Percentiles rank a stretch among this genome's conserved stretches.
Evolutionary conservation across 2,113 vertebrate genomes (phyloP).

Genomic region (Poeciliopsis retropinna): DNA sequence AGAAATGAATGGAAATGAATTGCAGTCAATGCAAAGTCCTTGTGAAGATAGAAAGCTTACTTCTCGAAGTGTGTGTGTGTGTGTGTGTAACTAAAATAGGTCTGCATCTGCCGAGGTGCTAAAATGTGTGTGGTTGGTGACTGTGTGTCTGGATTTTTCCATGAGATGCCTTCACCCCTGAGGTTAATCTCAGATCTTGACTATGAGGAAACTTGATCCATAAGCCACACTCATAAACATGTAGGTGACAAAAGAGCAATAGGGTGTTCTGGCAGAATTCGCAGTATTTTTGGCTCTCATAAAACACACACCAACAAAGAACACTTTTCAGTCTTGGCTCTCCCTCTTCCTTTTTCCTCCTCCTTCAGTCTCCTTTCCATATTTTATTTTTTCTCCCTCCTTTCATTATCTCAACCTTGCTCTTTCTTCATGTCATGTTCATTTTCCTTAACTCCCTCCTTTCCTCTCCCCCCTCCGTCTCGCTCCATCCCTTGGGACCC

Average conservation of each 20-base stretch:
- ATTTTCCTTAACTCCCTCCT: conserved; percentile 30
- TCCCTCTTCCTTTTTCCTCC: conserved; percentile 22
- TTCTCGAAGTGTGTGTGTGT: neutral
- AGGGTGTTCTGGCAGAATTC: conserved; percentile 45
- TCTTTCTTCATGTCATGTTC: conserved; percentile 32
- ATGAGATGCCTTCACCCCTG: conserved; percentile 50
- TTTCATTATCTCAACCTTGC: conserved; percentile 2
- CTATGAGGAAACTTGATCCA: conserved; percentile 46
- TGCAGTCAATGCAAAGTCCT: too few species aligned
- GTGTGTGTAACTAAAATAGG: conserved; percentile 14
- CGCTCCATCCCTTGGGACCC: conserved; percentile 33
- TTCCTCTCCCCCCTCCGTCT: conserved; percentile 16
- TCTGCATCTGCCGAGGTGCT: conserved; percentile 26
- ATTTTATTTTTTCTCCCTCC: conserved; percentile 50
- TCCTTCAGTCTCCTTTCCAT: conserved; percentile 36
- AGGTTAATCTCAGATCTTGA: conserved; percentile 61
- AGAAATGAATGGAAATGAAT: too few species aligned
- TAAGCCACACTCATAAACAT: conserved; percentile 14
- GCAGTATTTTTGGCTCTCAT: conserved; percentile 60
- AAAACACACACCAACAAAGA: conserved; percentile 64
- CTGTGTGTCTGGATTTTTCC: conserved; percentile 29
- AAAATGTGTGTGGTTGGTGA: conserved; percentile 24
- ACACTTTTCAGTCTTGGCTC: conserved; percentile 63
- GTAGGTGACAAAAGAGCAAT: conserved; percentile 26
- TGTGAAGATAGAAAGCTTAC: too few species aligned